Evolutionary conservation across 2,888 invertebrate species (phyloP), one percentile per base, ranked within the genome.

Genomic region (Agapetus fuscipes): DNA sequence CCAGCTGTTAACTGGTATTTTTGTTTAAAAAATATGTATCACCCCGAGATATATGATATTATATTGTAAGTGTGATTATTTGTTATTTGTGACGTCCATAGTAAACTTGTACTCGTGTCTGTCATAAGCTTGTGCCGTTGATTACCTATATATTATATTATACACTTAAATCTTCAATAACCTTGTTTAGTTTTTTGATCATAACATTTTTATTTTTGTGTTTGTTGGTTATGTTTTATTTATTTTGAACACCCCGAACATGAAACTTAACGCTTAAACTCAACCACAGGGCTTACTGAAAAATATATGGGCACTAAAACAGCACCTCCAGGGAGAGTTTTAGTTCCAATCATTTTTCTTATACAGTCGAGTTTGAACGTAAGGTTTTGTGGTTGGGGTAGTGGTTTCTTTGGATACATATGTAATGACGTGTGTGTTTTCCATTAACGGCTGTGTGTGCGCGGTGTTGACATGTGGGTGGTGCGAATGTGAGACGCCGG

Each of bases 31-130:
- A n/a, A n/a, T n/a, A n/a, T n/a, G n/a, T n/a, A n/a, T n/a, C n/a
- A n/a, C n/a, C n/a, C n/a, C n/a, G n/a, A n/a, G n/a, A n/a, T n/a
- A n/a, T n/a, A n/a, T n/a, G n/a, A n/a, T n/a, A n/a, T n/a, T n/a
- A n/a, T n/a, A n/a, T n/a, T n/a, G n/a, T 37, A 15, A 35, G 33
- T 44, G 40, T 31, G 30, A 34, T 37, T 37, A n/a, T n/a, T n/a
- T 35, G 41, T 41, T 45, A 45, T 41, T 45, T 47, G 47, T 47
- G 47, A 32, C 47, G 47, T 47, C 44, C 37, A 38, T 46, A 54
- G 56, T 57, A 56, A 56, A 59, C 59, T 60, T 59, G 60, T 61
- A 62, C 61, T 62, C 60, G 62, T 61, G 62, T 62, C 61, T 59
- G 60, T 60, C 61, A 62, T 59, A 55, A 50, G 51, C 56, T 56